Evolutionary conservation across 1,140 invertebrate genomes (phyloP), one percentile per base, ranked within the genome.

Genomic region (Drosophila ogumai): DNA sequence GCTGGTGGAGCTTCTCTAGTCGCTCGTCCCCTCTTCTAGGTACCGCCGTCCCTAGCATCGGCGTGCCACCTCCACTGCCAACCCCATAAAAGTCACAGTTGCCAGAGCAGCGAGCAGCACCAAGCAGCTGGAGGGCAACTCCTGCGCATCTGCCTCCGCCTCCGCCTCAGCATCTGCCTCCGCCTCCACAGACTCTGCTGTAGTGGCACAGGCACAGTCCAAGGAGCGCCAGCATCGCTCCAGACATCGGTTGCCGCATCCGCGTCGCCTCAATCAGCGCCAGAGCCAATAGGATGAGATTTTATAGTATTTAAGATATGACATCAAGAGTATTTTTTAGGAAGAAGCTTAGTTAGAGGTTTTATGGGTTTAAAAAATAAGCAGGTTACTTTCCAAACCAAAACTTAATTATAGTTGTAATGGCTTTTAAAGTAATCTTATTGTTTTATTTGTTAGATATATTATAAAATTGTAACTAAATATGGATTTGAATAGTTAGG

Each of bases 11-110:
- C 67, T 59, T 61, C 46, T 81, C 69, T 75, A 82, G 78, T 49
- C 64, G 69, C 82, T 75, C 64, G 61, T 68, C 78, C 72, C 64
- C 58, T 77, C 63, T 87, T 88, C 10, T 86, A 88, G 84, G 57
- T 90, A 22, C 58, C 73, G 54, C 32, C 85, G 68, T 44, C 65
- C 75, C 57, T 80, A 85, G 73, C 81, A 85, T 46, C 75, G 72
- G 34, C 66, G 76, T 10, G 72, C 81, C 44, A 31, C 67, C 36
- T 41, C 80, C 57, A 67, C 59, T 34, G 65, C 36, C 31, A 61
- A 74, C 25, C 28, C 38, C 40, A 28, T 38, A 46, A 50, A 54
- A 25, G 49, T 38, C 46, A 54, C 56, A 36, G 49, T 17, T 6
- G 7, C 58, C 43, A 38, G 38, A 44, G 43, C 72, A 61, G 10